Conservation (phyloP, 2,113 vertebrate species). For the Cyrtonyx montezumae region DNA sequence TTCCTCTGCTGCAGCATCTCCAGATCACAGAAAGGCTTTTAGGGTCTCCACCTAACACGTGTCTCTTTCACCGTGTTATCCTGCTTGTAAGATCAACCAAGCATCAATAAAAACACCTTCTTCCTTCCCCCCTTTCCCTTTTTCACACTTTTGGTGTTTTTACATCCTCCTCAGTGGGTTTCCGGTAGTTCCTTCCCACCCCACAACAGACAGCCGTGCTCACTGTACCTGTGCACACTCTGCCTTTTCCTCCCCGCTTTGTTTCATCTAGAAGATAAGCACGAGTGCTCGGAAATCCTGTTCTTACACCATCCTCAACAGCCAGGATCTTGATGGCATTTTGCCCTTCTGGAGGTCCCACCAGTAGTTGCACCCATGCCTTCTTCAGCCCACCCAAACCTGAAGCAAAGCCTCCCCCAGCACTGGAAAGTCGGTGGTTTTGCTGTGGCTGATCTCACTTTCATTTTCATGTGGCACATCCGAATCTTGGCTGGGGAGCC, state of each 20-base stretch:
- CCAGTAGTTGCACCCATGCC: background rate
- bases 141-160: background rate
- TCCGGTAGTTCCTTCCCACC: conserved; percentile 25
- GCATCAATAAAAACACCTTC: conserved; percentile 41
- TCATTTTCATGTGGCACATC: background rate
- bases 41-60: background rate
- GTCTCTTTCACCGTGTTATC: background rate
- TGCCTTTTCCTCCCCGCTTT: background rate
- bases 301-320: background rate
- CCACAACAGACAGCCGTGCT: conserved; percentile 52
- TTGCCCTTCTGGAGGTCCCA: background rate
- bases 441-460: background rate
- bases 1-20: background rate
- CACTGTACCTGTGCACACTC: background rate
- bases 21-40: background rate
- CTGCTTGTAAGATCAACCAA: background rate
- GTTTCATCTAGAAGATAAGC: conserved; percentile 40
- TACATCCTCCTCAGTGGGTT: conserved; percentile 11
- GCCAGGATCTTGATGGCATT: background rate
- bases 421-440: background rate
- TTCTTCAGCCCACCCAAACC: background rate
- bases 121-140: background rate
- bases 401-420: background rate
- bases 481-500: background rate
- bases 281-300: conserved; percentile 23